Percentiles rank a stretch among this genome's conserved stretches.
These are phyloP conservation scores for Brenthis daphne DNA, from an alignment of 2,888 invertebrate genomes.

Conservation along the genomic window DNA sequence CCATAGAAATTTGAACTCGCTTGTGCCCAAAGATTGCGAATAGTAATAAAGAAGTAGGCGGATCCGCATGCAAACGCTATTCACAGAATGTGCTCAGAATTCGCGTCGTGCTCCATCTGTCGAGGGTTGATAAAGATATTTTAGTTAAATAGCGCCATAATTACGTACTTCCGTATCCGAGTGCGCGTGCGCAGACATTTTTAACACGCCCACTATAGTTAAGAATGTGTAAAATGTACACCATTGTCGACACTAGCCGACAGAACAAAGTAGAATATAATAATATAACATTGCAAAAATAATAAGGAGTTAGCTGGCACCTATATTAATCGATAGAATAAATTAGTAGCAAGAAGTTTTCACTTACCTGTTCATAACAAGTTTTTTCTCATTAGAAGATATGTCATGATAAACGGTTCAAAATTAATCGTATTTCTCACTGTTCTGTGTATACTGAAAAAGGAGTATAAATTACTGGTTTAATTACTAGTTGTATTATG, in stretches of 20 bases:
- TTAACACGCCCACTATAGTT: slow-evolving; percentile 63
- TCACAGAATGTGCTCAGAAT: slow-evolving; percentile 68
- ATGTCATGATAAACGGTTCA: slow-evolving; percentile 20
- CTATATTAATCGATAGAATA: slow-evolving; percentile 21
- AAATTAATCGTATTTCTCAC: slow-evolving; percentile 19
- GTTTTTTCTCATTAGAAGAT: slow-evolving; percentile 20
- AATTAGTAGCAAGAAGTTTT: slow-evolving; percentile 23
- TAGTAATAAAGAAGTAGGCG: slow-evolving; percentile 53
- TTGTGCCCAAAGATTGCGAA: background rate
- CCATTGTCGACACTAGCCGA: slow-evolving; percentile 41
- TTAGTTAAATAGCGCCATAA: slow-evolving; percentile 76
- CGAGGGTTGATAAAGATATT: slow-evolving; percentile 74
- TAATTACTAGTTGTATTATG: background rate
- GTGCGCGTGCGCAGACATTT: slow-evolving; percentile 72
- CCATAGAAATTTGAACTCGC: slow-evolving; percentile 2
- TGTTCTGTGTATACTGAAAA: slow-evolving; percentile 10
- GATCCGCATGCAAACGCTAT: slow-evolving; percentile 63
- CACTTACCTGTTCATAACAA: slow-evolving; percentile 13
- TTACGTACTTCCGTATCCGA: slow-evolving; percentile 78
- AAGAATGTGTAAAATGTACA: slow-evolving; percentile 63
- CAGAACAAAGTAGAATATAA: background rate
- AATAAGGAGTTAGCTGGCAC: slow-evolving; percentile 24
- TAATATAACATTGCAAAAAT: slow-evolving; percentile 9
- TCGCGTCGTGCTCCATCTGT: slow-evolving; percentile 72
- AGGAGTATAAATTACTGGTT: slow-evolving; percentile 6